Evolutionary conservation across 2,888 invertebrate species (phyloP).

Genomic region (Nomada fabriciana): DNA sequence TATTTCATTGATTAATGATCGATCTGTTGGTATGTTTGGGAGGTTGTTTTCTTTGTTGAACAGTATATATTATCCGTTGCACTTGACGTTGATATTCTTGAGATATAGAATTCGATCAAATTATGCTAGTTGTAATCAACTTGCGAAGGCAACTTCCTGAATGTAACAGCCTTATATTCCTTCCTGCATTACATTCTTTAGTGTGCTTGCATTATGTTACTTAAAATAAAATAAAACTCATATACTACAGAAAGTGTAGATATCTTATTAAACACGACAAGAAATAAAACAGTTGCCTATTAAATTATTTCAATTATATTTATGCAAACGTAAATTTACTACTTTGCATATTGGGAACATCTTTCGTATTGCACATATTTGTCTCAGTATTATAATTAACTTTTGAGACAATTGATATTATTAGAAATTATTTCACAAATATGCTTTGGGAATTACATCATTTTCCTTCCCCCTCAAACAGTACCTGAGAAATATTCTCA

Average conservation of each 20-base stretch:
- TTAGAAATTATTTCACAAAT: slow-evolving; percentile 36
- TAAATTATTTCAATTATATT: slow-evolving; percentile 24
- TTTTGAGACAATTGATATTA: slow-evolving; percentile 34
- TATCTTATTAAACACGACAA: slow-evolving; percentile 19
- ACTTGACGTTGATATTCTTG: neutral
- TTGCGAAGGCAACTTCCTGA: slow-evolving; percentile 83
- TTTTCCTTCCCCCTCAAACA: slow-evolving; percentile 57
- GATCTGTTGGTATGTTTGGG: slow-evolving; percentile 81
- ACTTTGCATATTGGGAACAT: slow-evolving; percentile 4
- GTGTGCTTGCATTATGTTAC: slow-evolving; percentile 69
- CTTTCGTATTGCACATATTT: slow-evolving; percentile 7
- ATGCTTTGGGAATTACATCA: slow-evolving; percentile 54
- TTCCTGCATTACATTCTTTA: slow-evolving; percentile 78
- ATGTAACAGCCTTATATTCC: slow-evolving; percentile 83
- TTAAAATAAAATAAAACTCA: slow-evolving; percentile 39
- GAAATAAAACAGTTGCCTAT: slow-evolving; percentile 20
- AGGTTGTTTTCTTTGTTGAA: slow-evolving; percentile 81
- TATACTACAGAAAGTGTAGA: slow-evolving; percentile 25
- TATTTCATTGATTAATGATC: slow-evolving; percentile 83
- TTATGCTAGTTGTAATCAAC: slow-evolving; percentile 38
- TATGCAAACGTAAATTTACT: slow-evolving; percentile 26
- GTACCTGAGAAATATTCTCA: slow-evolving; percentile 65
- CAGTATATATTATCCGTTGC: neutral
- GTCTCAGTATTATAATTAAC: slow-evolving; percentile 18
- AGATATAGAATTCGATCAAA: neutral